phyloP scores from a whole-genome alignment of 1,140 invertebrate species.

The Drosophila chauvacae region DNA sequence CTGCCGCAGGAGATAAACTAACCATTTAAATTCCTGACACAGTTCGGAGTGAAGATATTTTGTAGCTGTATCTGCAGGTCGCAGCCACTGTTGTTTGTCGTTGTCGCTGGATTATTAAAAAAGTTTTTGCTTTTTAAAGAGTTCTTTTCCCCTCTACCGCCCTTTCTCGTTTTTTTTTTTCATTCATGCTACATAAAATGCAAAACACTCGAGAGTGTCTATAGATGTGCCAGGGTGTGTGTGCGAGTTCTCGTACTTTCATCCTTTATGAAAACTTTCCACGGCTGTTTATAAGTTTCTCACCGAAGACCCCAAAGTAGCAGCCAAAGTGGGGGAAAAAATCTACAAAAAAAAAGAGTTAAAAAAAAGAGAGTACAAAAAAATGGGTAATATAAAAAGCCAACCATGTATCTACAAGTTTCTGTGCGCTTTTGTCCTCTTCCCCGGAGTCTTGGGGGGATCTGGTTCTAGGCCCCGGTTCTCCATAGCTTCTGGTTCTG shows the following conservation, averaged over 20 bases:
- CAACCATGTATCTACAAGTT: conserved; percentile 68
- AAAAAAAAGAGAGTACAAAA: conserved; percentile 15
- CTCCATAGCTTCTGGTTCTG: conserved; percentile 39
- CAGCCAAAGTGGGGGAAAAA: conserved; percentile 2
- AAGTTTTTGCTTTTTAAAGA: conserved; percentile 76
- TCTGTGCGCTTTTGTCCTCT: conserved; percentile 72
- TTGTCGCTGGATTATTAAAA: conserved; percentile 80
- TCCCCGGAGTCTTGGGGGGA: conserved; percentile 38
- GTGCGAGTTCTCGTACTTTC: conserved; percentile 49
- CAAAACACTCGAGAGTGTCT: conserved; percentile 72
- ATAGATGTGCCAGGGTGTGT: conserved; percentile 43
- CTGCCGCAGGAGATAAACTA: conserved; percentile 60
- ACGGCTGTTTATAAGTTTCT: conserved; percentile 77
- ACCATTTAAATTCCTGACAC: conserved; percentile 74
- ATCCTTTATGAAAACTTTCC: conserved; percentile 77
- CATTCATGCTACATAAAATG: conserved; percentile 67
- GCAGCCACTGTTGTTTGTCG: conserved; percentile 21
- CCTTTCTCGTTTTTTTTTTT: conserved; percentile 1
- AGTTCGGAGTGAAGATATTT: conserved; percentile 34
- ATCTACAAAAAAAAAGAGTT: conserved; percentile 1
- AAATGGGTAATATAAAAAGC: conserved; percentile 23
- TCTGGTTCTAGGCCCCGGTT: conserved; percentile 18
- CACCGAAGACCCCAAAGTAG: conserved; percentile 38
- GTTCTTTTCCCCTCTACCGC: conserved; percentile 31
- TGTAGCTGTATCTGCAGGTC: conserved; percentile 24